Base-by-base conservation (phyloP, 2,888 invertebrate species). In the Noctua janthe region DNA sequence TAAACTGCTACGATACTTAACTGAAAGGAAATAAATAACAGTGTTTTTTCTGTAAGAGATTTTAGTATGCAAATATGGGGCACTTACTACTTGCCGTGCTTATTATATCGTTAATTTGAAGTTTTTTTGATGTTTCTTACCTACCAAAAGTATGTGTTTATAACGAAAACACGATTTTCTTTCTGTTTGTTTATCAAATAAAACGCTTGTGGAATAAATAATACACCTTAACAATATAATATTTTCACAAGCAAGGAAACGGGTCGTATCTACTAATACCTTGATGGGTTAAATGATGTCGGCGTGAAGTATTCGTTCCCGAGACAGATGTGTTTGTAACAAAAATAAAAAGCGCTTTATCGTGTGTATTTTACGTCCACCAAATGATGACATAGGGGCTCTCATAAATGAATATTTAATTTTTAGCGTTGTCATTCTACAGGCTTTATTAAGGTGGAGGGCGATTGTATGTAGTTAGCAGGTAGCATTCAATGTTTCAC, bases 301-400 rank as follows among this genome's bases (percentile, higher is more conserved):
- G 47, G 15, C 59, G 47, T 76, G 66, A 80, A 75, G 51, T 49
- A 78, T 35, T 54, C 13, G 39, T 17, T 78, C 43, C 43, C 20
- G 23, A 54, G 13, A 43, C 29, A 43, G 29, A 20, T 49, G n/a
- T 13, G 29, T 39, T 76, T 66, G 43, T 73, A 64, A 71, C 15
- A 59, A 59, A 72, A 74, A 49, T 77, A 74, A 80, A 76, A 80
- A 64, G 39, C 47, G 13, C 7, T 74, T 64, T 67, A 29, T 62
- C 59, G 23, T 71, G 64, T 64, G 47, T 71, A 51, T 59, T 80
- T 78, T 54, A 71, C 71, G 35, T 62, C 47, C 20, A 8, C 59
- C n/a, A 47, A 71, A 69, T 69, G 47, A 56, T 54, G 59, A 54
- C 54, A 20, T 39, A 43, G 35, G 47, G 13, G 54, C 66, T 70